Evolutionary conservation across 2,888 invertebrate species (phyloP), one percentile per base, ranked within the genome.

Genomic region (Microdon myrmicae): DNA sequence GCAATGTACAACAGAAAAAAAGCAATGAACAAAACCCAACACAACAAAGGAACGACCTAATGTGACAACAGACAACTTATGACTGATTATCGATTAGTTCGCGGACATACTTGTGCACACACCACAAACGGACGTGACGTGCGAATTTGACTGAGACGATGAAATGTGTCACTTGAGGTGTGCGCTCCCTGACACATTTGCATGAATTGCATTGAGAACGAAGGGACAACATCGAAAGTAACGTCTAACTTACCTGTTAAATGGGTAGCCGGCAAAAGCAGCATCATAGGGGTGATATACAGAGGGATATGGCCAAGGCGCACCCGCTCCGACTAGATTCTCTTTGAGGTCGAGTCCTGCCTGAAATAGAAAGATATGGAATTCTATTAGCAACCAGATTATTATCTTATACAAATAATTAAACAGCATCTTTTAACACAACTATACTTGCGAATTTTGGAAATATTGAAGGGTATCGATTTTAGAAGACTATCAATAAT

Each of bases 221-320:
- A 8, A 35, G 4, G 9, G 6, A 4, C 9, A 12, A 1, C 3
- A 5, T 6, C 1, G 12, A 13, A 12, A 3, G 20, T n/a, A 20
- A 35, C 47, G 22, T 20, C 17, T 34, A 64, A 85, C 93, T 93
- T 83, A 94, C 94, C 94, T 93, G 82, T 93, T 94, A 83, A 95
- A 96, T 69, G 94, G 93, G 83, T 96, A 95, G 72, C 92, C 92
- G 61, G 92, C 92, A 78, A 95, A 92, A 56, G 93, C 91, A 59
- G 93, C 90, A 75, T 96, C 95, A 81, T 95, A 95, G 41, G 94
- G 94, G 81, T 95, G 94, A 81, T 94, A 94, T 68, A 94, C 91
- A 29, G 92, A 88, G 49, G 93, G 90, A 81, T 94, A 94, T 70
- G 92, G 92, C 94, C 94, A 94, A 55, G 89, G 87, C 55, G 92